Evolutionary conservation across 2,888 invertebrate species (phyloP).

Genomic region (Synanthedon vespiformis): DNA sequence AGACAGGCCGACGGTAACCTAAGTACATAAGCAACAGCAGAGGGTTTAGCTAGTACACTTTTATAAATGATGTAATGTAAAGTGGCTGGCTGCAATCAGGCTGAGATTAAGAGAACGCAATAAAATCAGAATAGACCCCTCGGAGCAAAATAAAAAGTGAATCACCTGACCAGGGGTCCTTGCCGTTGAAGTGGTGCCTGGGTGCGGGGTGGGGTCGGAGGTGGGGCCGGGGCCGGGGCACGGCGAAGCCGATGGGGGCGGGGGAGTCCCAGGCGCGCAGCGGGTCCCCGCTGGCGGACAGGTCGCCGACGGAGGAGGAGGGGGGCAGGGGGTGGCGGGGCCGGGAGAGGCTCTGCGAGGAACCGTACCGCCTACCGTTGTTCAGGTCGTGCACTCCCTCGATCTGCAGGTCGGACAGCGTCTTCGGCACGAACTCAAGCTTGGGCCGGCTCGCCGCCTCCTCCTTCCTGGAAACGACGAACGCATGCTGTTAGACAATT

Average conservation of each 20-base stretch:
- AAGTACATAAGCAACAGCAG: too few species aligned
- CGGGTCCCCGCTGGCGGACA: constrained; percentile 39
- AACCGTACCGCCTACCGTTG: constrained; percentile 73
- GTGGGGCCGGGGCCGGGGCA: constrained; percentile 18
- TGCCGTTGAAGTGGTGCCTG: constrained; percentile 55
- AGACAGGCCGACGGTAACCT: too few species aligned
- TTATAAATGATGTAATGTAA: too few species aligned
- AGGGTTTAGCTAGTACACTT: too few species aligned
- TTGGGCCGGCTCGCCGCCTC: constrained; percentile 91
- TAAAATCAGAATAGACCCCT: constrained; percentile 17
- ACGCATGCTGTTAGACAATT: not conserved
- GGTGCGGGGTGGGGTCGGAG: constrained; percentile 53
- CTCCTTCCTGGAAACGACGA: constrained; percentile 75
- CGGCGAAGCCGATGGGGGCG: constrained; percentile 16
- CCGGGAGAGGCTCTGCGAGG: constrained; percentile 57
- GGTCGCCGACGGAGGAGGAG: constrained; percentile 53
- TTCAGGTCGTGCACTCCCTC: constrained; percentile 80
- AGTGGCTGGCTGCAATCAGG: too few species aligned
- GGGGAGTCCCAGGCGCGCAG: constrained; percentile 53
- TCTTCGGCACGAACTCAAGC: constrained; percentile 92
- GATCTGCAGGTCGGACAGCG: constrained; percentile 87
- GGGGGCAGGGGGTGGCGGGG: constrained; percentile 41
- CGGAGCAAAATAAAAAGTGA: constrained; percentile 57
- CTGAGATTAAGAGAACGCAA: not conserved
- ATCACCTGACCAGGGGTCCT: constrained; percentile 73